Evolutionary conservation across 2,888 invertebrate genomes (phyloP), one percentile per base, ranked within the genome.

Genomic region (Zootermopsis nevadensis): DNA sequence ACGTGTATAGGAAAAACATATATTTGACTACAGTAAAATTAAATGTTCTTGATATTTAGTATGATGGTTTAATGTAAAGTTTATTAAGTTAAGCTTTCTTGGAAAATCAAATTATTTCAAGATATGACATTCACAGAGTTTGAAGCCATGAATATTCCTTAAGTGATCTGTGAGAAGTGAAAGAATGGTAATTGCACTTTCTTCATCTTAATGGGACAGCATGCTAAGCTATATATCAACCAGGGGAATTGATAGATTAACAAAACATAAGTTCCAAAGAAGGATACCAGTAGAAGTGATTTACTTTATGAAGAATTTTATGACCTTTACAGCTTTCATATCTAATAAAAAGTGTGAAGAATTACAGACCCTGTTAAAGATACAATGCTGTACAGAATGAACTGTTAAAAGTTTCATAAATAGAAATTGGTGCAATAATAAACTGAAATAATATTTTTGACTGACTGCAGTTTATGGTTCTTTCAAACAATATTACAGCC

Each of bases 161-260:
- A 31, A 33, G 66, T 66, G 7, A 69, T 69, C 19, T 31, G 33
- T 22, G 33, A 33, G 69, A 15, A 69, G 12, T 22, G 30, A 33
- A 69, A 15, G 7, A 30, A 27, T 31, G 33, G 69, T 22, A 69
- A 33, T n/a, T 38, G 35, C 33, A 66, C 60, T 79, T 79, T 79
- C 79, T 79, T 66, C 35, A 19, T 15, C 79, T 79, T 79, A 79
- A 66, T 79, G 66, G 79, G 79, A 66, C 79, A 79, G 79, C 79
- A 79, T 33, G n/a, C 66, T 38, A 38, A 27, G 79, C 31, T 66
- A n/a, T 79, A 79, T 79, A 79, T 79, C 79, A 79, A 66, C 27
- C 66, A 33, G 15, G 53, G 33, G 79, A 66, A 79, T 79, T 60
- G 66, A 66, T 66, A 79, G 79, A 35, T 79, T 66, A 79, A 79